These are phyloP conservation scores for Dorcus hopei DNA, from an alignment of 2,888 invertebrate genomes.

Conservation along the genomic window DNA sequence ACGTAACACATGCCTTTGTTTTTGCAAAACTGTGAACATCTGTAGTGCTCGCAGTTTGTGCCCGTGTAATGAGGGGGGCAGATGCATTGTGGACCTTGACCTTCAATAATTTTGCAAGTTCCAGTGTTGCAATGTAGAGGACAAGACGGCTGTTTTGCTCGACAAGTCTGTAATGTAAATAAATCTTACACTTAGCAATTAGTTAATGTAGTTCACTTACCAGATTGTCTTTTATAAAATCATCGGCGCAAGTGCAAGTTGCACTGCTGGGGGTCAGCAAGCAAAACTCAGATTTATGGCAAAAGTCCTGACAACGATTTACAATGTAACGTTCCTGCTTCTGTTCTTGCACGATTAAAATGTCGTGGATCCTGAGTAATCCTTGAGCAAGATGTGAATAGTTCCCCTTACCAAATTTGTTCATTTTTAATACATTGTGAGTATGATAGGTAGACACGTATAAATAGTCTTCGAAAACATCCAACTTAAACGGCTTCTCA, in stretches of 20 bases:
- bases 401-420: constrained; percentile 64
- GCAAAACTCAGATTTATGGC: constrained; percentile 63
- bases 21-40: constrained; percentile 66
- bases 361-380: constrained; percentile 59
- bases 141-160: constrained; percentile 45
- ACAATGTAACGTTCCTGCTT: constrained; percentile 58
- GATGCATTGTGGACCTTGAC: constrained; percentile 58
- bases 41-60: constrained; percentile 63
- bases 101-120: constrained; percentile 53
- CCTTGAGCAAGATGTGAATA: constrained; percentile 56
- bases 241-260: constrained; percentile 46
- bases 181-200: not conserved
- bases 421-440: constrained; percentile 61
- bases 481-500: constrained; percentile 67
- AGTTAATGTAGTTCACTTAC: constrained; percentile 28
- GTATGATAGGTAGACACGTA: constrained; percentile 64
- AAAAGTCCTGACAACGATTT: constrained; percentile 61
- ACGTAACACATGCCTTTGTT: constrained; percentile 60
- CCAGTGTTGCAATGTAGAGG: constrained; percentile 61
- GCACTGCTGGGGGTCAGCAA: constrained; percentile 43
- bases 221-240: constrained; percentile 43
- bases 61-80: constrained; percentile 66
- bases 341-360: constrained; percentile 65
- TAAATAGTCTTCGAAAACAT: constrained; percentile 69
- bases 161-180: constrained; percentile 46